Percentiles rank a stretch among this genome's conserved stretches.
phyloP scores from a whole-genome alignment of 2,888 invertebrate species.

The Drosophila barbarae region DNA sequence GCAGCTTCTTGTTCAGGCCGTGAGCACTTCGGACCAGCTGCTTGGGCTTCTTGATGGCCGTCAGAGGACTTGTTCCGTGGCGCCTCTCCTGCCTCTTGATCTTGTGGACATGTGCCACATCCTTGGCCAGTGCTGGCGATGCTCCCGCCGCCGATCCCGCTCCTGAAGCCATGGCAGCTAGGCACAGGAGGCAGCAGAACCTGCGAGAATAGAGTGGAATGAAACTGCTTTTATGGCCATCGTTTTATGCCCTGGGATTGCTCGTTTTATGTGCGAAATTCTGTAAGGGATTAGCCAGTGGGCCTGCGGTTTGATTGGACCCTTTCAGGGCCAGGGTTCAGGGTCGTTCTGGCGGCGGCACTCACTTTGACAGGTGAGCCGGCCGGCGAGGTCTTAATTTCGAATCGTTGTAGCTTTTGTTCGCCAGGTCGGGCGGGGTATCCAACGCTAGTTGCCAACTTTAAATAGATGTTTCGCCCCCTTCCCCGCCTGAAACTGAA shows the following conservation, averaged over 20 bases:
- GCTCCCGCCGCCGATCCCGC: slow-evolving; percentile 8
- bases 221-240: slow-evolving; percentile 59
- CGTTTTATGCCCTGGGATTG: slow-evolving; percentile 43
- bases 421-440: not conserved
- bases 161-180: slow-evolving; percentile 49
- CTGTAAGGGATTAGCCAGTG: slow-evolving; percentile 57
- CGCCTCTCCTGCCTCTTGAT: slow-evolving; percentile 59
- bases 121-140: slow-evolving; percentile 46
- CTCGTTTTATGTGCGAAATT: slow-evolving; percentile 59
- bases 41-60: slow-evolving; percentile 50
- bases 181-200: slow-evolving; percentile 68
- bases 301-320: slow-evolving; percentile 36
- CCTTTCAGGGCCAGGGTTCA: slow-evolving; percentile 49
- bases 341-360: slow-evolving; percentile 57
- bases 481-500: slow-evolving; percentile 53
- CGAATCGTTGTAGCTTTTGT: slow-evolving; percentile 6
- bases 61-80: slow-evolving; percentile 42
- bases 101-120: slow-evolving; percentile 67
- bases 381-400: slow-evolving; percentile 28
- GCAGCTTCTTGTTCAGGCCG: slow-evolving; percentile 76
- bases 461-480: slow-evolving; percentile 37
- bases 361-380: slow-evolving; percentile 35
- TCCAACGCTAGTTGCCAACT: slow-evolving; percentile 23
- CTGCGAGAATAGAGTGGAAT: slow-evolving; percentile 45
- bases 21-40: slow-evolving; percentile 71